Conservation (phyloP, 2,797 vertebrate species). For the Chanos chanos region DNA sequence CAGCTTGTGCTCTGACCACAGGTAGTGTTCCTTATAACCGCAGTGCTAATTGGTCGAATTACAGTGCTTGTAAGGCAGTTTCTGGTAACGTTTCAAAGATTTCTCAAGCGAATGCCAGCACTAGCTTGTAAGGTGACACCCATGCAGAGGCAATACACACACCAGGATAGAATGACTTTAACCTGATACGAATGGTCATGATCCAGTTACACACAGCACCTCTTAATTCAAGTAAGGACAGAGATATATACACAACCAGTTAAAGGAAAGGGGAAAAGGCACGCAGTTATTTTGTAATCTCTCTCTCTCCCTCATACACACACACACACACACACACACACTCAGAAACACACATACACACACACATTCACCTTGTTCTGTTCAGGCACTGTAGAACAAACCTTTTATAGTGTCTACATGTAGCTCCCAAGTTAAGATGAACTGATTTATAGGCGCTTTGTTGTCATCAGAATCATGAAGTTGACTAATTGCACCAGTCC, state of each 20-base stretch:
- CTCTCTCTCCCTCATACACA: too few species aligned
- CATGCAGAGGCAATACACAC: slow-evolving; percentile 43
- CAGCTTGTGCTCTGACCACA: slow-evolving; percentile 33
- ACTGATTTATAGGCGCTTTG: neutral
- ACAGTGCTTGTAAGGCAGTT: slow-evolving; percentile 48
- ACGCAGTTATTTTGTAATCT: neutral
- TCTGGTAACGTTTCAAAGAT: slow-evolving; percentile 48
- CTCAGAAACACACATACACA: too few species aligned
- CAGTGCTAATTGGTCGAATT: slow-evolving; percentile 53
- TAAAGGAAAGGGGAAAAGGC: neutral
- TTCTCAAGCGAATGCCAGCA: slow-evolving; percentile 44
- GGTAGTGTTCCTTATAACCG: slow-evolving; percentile 32
- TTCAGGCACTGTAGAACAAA: too few species aligned
- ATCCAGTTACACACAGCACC: slow-evolving; percentile 70
- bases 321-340: too few species aligned
- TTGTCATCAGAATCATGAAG: neutral
- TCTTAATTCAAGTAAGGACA: slow-evolving; percentile 63
- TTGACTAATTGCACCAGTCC: too few species aligned
- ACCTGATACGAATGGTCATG: slow-evolving; percentile 67
- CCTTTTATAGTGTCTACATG: too few species aligned
- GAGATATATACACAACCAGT: slow-evolving; percentile 31
- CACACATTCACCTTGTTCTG: too few species aligned
- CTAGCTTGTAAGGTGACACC: slow-evolving; percentile 40
- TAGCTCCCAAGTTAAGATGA: slow-evolving; percentile 1
- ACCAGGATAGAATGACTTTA: slow-evolving; percentile 66